Base-by-base conservation (phyloP, 2,888 invertebrate species). In the Beris chalybata region DNA sequence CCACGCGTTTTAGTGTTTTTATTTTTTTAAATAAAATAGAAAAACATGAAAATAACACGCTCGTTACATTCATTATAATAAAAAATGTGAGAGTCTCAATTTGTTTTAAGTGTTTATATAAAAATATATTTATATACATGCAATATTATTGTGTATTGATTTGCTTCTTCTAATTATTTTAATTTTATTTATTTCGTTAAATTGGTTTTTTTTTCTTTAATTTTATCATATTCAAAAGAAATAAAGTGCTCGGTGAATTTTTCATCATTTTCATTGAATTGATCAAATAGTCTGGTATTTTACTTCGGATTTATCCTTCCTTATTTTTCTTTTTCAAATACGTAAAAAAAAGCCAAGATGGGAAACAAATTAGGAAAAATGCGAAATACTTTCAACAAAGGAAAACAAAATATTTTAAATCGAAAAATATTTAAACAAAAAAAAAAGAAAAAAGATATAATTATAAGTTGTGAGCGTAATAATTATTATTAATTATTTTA, bases 401-500 rank as follows among this genome's bases (percentile, higher is more conserved):
- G 38, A 38, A 38, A 38, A 38, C 38, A 38, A 38, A 38, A 38
- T 38, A 38, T 38, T 38, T 38, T 38, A 38, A 38, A 38, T 38
- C 38, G 38, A 38, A 38, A 38, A 38, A 38, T 38, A 38, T 32
- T 52, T 22, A 50, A 52, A 50, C 15, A 50, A 50, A 59, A 61
- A 38, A 32, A 61, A 32, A 52, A 5, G 4, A 5, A 32, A 5
- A 38, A 3, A 7, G 38, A 7, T 38, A 38, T 61, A 12, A 43
- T 61, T 38, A 45, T 50, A 30, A 50, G 38, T 52, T 61, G 52
- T 61, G 38, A 52, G 61, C 50, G 50, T 50, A 59, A 59, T 59
- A 50, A 61, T 61, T 38, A 22, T 50, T n/a, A 12, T 9, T 56
- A 32, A 52, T 61, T 52, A 61, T 61, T 61, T 32, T 13, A 13